phyloP scores from a whole-genome alignment of 2,888 invertebrate species.

The Pterobdella sp. region DNA sequence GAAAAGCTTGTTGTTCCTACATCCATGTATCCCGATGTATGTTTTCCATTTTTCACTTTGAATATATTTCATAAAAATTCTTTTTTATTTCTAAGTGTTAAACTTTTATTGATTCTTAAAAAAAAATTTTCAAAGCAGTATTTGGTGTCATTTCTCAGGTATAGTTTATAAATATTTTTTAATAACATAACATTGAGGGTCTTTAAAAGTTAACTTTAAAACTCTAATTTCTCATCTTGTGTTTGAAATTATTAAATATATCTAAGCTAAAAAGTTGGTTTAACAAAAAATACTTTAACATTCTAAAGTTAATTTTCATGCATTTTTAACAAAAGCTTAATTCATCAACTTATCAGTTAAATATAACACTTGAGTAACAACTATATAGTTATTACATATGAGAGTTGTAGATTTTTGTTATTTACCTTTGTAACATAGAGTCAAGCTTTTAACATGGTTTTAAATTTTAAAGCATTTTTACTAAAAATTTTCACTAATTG shows the following conservation, averaged over 20 bases:
- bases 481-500: too few relatives aligned
- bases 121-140: constrained; percentile 3
- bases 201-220: constrained; percentile 3
- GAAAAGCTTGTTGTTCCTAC: constrained; percentile 99
- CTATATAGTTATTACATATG: too few relatives aligned
- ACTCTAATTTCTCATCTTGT: background rate
- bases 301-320: background rate
- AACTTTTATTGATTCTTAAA: background rate
- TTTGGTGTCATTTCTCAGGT: background rate
- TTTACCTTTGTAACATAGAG: too few relatives aligned
- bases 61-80: background rate
- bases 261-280: background rate
- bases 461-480: too few relatives aligned
- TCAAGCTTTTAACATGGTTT: too few relatives aligned
- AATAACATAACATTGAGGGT: background rate
- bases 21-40: constrained; percentile 87
- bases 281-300: constrained; percentile 7
- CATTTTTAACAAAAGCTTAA: background rate
- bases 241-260: background rate
- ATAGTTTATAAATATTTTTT: background rate
- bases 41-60: constrained; percentile 28
- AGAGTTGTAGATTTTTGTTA: too few relatives aligned
- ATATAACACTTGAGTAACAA: too few relatives aligned
- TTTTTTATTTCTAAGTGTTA: background rate
- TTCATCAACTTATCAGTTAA: too few relatives aligned